phyloP scores from a whole-genome alignment of 1,140 invertebrate species.

The Sycophila sp. region DNA sequence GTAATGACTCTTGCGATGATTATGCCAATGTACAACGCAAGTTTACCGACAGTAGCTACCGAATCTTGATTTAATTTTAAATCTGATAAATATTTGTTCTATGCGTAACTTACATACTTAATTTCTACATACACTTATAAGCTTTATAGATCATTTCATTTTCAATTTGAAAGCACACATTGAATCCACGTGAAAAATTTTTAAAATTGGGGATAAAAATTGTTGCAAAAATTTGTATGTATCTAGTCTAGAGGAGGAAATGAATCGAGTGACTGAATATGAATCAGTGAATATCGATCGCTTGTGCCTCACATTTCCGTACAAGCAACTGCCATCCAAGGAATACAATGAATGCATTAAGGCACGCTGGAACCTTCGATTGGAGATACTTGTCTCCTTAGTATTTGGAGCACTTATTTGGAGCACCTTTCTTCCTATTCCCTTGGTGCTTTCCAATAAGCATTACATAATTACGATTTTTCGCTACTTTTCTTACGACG shows the following conservation, averaged over 20 bases:
- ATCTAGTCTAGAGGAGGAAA: neutral
- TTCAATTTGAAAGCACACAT: too few relatives aligned
- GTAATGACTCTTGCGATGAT: neutral
- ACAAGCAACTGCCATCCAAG: neutral
- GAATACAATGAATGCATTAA: slow-evolving; percentile 18
- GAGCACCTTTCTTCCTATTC: slow-evolving; percentile 9
- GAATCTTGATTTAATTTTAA: too few relatives aligned
- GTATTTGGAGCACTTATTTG: neutral
- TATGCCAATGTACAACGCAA: neutral
- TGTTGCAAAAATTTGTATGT: too few relatives aligned
- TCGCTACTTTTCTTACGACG: neutral
- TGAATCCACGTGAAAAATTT: too few relatives aligned
- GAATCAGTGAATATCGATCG: too few relatives aligned
- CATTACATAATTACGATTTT: neutral
- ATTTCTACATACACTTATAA: too few relatives aligned
- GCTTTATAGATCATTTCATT: too few relatives aligned
- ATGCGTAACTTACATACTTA: too few relatives aligned
- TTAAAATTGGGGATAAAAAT: neutral
- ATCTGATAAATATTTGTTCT: too few relatives aligned
- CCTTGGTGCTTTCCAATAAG: neutral
- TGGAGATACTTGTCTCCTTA: neutral
- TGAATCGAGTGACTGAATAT: too few relatives aligned
- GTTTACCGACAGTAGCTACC: too few relatives aligned
- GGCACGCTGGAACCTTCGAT: neutral
- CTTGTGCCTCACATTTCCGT: neutral